These are phyloP conservation scores for Unio pictorum DNA, from an alignment of 2,888 invertebrate genomes.

Conservation along the genomic window DNA sequence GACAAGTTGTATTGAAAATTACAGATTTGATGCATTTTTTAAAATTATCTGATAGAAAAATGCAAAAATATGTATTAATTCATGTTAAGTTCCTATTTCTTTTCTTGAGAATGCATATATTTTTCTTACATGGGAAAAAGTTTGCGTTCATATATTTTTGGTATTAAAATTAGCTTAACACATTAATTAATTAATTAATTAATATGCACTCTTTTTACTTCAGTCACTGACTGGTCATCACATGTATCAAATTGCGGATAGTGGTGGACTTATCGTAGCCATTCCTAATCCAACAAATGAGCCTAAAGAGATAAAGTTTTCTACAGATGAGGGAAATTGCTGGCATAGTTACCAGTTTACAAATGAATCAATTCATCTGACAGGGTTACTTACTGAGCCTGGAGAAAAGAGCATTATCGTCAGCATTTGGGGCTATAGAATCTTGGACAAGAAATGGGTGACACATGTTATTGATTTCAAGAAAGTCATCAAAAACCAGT, in stretches of 20 bases:
- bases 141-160: too few relatives aligned
- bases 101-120: too few relatives aligned
- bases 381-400: slow-evolving; percentile 68
- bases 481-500: slow-evolving; percentile 55
- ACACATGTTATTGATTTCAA: slow-evolving; percentile 65
- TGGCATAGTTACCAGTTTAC: slow-evolving; percentile 69
- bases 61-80: too few relatives aligned
- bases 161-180: too few relatives aligned
- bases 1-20: too few relatives aligned
- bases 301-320: slow-evolving; percentile 65
- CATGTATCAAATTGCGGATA: slow-evolving; percentile 67
- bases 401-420: slow-evolving; percentile 66
- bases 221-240: slow-evolving; percentile 69
- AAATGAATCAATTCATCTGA: slow-evolving; percentile 46
- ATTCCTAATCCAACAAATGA: slow-evolving; percentile 40
- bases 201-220: slow-evolving; percentile 3
- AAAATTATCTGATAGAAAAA: too few relatives aligned
- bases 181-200: too few relatives aligned
- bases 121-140: too few relatives aligned
- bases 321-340: slow-evolving; percentile 69
- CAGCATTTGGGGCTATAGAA: slow-evolving; percentile 67
- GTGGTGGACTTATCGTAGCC: slow-evolving; percentile 69
- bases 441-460: slow-evolving; percentile 58
- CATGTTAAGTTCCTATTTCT: too few relatives aligned
- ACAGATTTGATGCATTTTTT: too few relatives aligned